Conservation (phyloP, 2,888 invertebrate species). For the Erebia ligea region DNA sequence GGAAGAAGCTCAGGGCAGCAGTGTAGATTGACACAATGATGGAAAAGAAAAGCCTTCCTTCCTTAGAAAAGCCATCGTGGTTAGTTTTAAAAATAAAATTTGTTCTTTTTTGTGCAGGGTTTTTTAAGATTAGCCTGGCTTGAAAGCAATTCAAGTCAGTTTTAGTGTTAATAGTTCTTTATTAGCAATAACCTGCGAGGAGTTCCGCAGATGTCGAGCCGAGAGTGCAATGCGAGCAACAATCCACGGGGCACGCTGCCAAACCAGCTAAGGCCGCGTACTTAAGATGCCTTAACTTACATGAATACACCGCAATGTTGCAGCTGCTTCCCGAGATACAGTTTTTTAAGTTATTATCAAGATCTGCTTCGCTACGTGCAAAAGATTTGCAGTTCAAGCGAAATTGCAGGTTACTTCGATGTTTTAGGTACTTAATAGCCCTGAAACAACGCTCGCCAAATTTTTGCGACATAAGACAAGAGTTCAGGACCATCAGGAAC, state of each 20-base stretch:
- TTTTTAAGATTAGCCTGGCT: no score
- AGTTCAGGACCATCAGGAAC: no score
- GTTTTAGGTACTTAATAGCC: no score
- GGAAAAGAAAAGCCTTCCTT: no score
- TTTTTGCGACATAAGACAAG: no score
- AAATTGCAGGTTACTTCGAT: background rate
- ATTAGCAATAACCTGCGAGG: constrained; percentile 17
- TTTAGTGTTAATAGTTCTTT: constrained; percentile 14
- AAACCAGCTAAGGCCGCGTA: constrained; percentile 55
- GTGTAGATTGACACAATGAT: no score
- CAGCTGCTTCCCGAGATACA: constrained; percentile 32
- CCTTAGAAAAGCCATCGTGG: no score
- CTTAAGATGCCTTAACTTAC: constrained; percentile 43
- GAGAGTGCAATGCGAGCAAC: constrained; percentile 46
- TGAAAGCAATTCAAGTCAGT: no score
- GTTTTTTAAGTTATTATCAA: constrained; percentile 20
- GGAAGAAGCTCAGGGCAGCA: no score
- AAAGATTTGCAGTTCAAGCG: background rate
- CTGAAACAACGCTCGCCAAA: no score
- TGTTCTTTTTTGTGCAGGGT: no score
- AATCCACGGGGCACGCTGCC: constrained; percentile 66
- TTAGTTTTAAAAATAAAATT: no score
- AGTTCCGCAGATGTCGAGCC: constrained; percentile 38
- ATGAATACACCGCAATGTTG: constrained; percentile 47
- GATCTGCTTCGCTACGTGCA: constrained; percentile 5